phyloP scores from a whole-genome alignment of 1,140 invertebrate genomes.

The Heliothis virescens region DNA sequence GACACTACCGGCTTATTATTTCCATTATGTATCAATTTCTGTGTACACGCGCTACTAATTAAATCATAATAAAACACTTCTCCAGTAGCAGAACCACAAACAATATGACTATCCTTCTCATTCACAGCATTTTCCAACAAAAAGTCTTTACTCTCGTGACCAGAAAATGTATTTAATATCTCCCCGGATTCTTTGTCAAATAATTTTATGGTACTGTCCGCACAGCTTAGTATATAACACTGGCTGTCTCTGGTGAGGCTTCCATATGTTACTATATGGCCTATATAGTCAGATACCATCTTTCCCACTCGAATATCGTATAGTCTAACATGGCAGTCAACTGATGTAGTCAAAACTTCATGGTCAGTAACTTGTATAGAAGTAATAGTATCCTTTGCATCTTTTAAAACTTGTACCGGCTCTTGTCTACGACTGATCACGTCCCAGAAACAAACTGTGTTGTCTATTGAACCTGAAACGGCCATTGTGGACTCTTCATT shows the following conservation, averaged over 20 bases:
- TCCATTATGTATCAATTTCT: conserved; percentile 78
- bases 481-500: conserved; percentile 98
- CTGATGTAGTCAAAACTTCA: conserved; percentile 96
- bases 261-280: conserved; percentile 91
- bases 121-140: conserved; percentile 95
- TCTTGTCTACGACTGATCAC: conserved; percentile 75
- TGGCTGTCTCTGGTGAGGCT: conserved; percentile 94
- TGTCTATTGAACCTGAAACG: conserved; percentile 96
- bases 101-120: conserved; percentile 92
- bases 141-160: conserved; percentile 93
- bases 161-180: conserved; percentile 89
- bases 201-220: conserved; percentile 93
- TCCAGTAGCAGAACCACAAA: conserved; percentile 96
- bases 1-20: conserved; percentile 89
- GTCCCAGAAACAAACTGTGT: conserved; percentile 97
- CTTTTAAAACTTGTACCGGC: conserved; percentile 90
- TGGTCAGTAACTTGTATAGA: conserved; percentile 94
- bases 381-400: conserved; percentile 97
- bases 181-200: conserved; percentile 91
- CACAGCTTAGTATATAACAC: conserved; percentile 94
- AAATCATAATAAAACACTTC: conserved; percentile 96
- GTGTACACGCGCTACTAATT: conserved; percentile 89
- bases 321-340: conserved; percentile 94
- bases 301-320: conserved; percentile 97
- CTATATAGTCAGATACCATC: conserved; percentile 94